Evolutionary conservation across 2,888 invertebrate species (phyloP).

Genomic region (Cistogaster globosa): DNA sequence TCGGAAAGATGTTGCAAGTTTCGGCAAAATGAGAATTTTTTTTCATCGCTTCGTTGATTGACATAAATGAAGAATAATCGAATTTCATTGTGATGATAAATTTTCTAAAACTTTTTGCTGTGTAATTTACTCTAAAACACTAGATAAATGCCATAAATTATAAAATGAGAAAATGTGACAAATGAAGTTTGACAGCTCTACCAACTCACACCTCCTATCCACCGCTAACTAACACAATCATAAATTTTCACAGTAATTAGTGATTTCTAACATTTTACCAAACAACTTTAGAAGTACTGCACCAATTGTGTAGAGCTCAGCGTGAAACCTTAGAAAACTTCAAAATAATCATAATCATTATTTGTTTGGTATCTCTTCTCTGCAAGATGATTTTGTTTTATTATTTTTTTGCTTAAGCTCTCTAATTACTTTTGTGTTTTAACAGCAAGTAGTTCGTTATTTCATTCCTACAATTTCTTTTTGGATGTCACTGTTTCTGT

Average conservation of each 20-base stretch:
- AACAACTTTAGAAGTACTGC: neutral
- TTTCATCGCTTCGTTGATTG: conserved; percentile 77
- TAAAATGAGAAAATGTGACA: conserved; percentile 68
- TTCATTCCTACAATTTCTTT: conserved; percentile 25
- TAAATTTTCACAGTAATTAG: conserved; percentile 59
- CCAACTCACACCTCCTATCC: conserved; percentile 4
- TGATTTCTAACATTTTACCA: conserved; percentile 41
- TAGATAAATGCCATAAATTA: conserved; percentile 71
- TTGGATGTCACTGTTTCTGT: conserved; percentile 38
- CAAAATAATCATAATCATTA: conserved; percentile 67
- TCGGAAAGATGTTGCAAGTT: conserved; percentile 38
- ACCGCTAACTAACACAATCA: conserved; percentile 7
- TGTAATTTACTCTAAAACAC: conserved; percentile 52
- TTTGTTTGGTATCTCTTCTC: conserved; percentile 68
- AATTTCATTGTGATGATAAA: conserved; percentile 75
- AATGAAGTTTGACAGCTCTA: conserved; percentile 66
- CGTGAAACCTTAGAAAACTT: conserved; percentile 71
- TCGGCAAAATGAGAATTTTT: conserved; percentile 62
- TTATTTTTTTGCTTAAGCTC: conserved; percentile 41
- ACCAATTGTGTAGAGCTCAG: conserved; percentile 43
- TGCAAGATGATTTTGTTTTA: conserved; percentile 36
- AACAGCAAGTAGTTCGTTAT: conserved; percentile 48
- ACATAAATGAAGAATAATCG: conserved; percentile 83
- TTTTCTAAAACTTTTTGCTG: conserved; percentile 30
- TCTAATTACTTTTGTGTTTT: conserved; percentile 62